Conservation (phyloP, 2,888 invertebrate species). For the Stramonita haemastoma region DNA sequence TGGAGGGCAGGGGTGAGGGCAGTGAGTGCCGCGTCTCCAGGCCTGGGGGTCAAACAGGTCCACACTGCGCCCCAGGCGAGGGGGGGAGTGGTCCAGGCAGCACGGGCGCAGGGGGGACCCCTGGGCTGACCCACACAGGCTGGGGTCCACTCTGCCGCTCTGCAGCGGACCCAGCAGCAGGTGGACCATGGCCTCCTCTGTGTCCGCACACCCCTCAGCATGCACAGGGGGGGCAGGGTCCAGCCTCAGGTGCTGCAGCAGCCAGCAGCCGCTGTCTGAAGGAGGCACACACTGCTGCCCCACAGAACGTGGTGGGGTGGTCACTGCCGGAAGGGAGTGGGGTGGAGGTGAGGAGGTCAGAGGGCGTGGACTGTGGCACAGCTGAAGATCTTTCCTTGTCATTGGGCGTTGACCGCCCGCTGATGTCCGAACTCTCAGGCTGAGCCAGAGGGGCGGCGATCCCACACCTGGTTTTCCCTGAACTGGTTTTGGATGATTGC, state of each 20-base stretch:
- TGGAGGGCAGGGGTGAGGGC: background rate
- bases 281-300: background rate
- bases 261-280: background rate
- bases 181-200: conserved; percentile 11
- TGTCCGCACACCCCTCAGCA: background rate
- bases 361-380: background rate
- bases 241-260: background rate
- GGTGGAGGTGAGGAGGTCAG: background rate
- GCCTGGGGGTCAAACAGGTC: background rate
- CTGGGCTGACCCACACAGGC: background rate
- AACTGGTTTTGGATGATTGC: background rate
- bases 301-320: background rate
- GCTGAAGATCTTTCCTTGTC: background rate
- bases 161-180: conserved; percentile 18
- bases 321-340: background rate
- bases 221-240: background rate
- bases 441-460: background rate
- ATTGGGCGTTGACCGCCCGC: background rate
- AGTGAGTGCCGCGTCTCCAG: background rate
- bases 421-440: conserved; percentile 18
- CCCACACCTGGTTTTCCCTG: background rate
- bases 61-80: conserved; percentile 10
- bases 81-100: conserved; percentile 7
- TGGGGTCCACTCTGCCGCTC: background rate
- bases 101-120: conserved; percentile 45